Percentiles rank a stretch among this genome's conserved stretches.
Evolutionary conservation across 2,797 vertebrate species (phyloP).

Genomic region (Huso huso): DNA sequence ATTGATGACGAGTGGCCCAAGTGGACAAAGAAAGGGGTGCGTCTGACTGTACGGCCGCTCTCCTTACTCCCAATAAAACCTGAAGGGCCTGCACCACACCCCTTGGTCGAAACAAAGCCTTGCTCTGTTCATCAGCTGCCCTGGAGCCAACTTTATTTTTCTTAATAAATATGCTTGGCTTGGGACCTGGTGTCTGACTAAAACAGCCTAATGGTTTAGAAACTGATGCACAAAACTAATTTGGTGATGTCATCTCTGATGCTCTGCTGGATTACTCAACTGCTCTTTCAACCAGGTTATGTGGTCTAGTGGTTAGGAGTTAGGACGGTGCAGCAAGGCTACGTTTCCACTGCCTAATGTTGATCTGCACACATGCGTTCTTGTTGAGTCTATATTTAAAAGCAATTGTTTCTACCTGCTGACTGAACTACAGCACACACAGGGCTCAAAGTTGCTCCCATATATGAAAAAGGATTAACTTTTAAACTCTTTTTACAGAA

Average conservation of each 20-base stretch:
- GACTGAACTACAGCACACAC: too few species aligned
- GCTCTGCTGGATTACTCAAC: not conserved
- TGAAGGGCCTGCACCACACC: not conserved
- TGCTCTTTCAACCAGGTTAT: not conserved
- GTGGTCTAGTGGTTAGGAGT: not conserved
- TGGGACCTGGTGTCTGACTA: not conserved
- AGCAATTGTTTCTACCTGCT: too few species aligned
- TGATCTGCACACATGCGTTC: too few species aligned
- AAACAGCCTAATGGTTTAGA: not conserved
- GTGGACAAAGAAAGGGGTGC: not conserved
- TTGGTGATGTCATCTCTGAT: not conserved
- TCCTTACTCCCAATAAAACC: not conserved
- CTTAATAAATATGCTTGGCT: not conserved
- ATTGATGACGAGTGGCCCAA: not conserved
- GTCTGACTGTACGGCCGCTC: not conserved
- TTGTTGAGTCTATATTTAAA: too few species aligned
- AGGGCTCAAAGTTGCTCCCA: too few species aligned
- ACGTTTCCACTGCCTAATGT: too few species aligned
- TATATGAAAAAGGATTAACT: too few species aligned
- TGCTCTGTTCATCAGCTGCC: not conserved
- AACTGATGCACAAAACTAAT: not conserved
- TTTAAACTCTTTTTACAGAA: too few species aligned
- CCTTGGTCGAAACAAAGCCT: not conserved
- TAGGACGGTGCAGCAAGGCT: too few species aligned
- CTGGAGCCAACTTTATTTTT: not conserved